A percentile compares a stretch with the other conserved stretches of the same genome.
phyloP scores from a whole-genome alignment of 2,888 invertebrate genomes.

The Eudemis profundana region DNA sequence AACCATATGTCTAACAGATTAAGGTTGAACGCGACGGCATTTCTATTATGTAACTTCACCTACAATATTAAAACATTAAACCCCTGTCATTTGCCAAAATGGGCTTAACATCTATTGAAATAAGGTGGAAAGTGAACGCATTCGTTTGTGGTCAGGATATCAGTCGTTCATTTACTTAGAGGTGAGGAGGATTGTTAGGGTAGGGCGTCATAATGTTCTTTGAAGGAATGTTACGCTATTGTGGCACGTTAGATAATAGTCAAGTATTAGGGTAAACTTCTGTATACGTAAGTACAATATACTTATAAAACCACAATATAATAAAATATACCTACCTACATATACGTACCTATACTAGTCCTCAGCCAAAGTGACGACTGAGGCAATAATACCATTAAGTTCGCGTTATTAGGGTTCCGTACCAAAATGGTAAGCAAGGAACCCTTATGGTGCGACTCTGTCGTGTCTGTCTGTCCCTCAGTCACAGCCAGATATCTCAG shows the following conservation, averaged over 20 bases:
- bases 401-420: too few relatives aligned
- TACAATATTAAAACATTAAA: constrained; percentile 19
- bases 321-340: too few relatives aligned
- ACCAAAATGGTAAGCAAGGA: too few relatives aligned
- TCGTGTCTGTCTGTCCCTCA: too few relatives aligned
- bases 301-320: too few relatives aligned
- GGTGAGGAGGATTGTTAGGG: constrained; percentile 27
- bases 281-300: too few relatives aligned
- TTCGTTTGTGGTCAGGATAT: constrained; percentile 2
- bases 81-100: neutral
- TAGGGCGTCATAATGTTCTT: constrained; percentile 13
- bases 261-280: neutral
- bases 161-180: constrained; percentile 27
- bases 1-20: neutral
- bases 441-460: too few relatives aligned
- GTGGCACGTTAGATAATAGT: constrained; percentile 5
- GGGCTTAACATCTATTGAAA: neutral
- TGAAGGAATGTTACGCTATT: constrained; percentile 18
- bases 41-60: constrained; percentile 9
- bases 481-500: too few relatives aligned
- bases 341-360: too few relatives aligned
- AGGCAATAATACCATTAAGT: too few relatives aligned
- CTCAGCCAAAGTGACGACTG: too few relatives aligned
- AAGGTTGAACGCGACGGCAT: neutral
- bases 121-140: neutral